Percentiles rank a stretch among this genome's conserved stretches.
Conservation (phyloP, 2,888 invertebrate genomes). For the Euclidia mi region DNA sequence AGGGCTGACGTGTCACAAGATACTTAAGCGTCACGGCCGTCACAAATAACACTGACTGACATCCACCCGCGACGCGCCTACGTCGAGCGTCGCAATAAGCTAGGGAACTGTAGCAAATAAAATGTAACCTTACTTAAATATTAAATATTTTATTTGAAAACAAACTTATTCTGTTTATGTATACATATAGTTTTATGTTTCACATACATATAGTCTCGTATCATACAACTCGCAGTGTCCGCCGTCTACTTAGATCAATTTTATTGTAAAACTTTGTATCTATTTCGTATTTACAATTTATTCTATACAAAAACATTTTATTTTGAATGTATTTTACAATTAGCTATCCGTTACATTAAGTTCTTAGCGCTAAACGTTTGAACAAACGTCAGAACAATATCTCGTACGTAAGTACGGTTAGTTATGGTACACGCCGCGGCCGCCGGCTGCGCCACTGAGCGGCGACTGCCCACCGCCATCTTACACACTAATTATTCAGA, state of each 20-base stretch:
- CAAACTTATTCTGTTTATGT: slow-evolving; percentile 85
- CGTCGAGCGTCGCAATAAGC: no score
- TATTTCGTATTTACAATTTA: slow-evolving; percentile 78
- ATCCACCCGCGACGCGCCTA: no score
- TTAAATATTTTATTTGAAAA: slow-evolving; percentile 90
- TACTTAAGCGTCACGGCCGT: no score
- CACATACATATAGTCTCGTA: slow-evolving; percentile 77
- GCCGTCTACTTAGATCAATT: slow-evolving; percentile 73
- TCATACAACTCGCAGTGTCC: slow-evolving; percentile 68
- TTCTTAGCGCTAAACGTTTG: slow-evolving; percentile 50
- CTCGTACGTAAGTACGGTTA: slow-evolving; percentile 23
- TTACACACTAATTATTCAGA: not conserved
- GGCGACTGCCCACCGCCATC: not conserved
- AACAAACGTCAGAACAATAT: slow-evolving; percentile 56
- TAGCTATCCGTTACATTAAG: slow-evolving; percentile 47
- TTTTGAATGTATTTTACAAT: slow-evolving; percentile 72
- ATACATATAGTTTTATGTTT: slow-evolving; percentile 84
- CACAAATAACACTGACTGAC: no score
- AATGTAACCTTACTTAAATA: slow-evolving; percentile 72
- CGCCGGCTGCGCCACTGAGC: not conserved
- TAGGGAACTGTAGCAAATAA: slow-evolving; percentile 35
- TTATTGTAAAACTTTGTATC: slow-evolving; percentile 83
- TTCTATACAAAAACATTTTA: slow-evolving; percentile 78
- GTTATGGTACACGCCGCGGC: not conserved
- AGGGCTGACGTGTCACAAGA: no score